Conservation (phyloP, 1,140 invertebrate species). For the Orius laevigatus region DNA sequence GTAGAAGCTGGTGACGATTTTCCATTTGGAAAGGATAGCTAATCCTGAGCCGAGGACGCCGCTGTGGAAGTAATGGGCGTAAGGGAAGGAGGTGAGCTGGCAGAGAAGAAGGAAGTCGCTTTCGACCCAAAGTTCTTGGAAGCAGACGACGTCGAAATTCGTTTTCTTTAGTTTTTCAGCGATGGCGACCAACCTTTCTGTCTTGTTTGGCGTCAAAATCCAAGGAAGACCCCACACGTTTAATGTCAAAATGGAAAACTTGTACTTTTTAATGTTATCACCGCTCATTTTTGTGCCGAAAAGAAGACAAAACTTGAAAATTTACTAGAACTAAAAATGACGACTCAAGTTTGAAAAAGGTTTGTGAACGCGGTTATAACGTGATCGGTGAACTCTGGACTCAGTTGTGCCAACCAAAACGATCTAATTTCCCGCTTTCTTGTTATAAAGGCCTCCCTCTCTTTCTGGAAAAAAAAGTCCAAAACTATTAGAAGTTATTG, state of each 20-base stretch:
- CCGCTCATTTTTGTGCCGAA: no score
- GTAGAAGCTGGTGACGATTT: slow-evolving; percentile 77
- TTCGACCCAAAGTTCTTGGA: slow-evolving; percentile 84
- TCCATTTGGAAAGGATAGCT: slow-evolving; percentile 74
- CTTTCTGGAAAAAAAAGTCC: no score
- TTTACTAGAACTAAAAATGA: no score
- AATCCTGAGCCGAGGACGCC: slow-evolving; percentile 83
- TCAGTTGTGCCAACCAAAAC: no score
- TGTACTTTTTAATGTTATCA: no score
- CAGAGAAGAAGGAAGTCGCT: slow-evolving; percentile 50
- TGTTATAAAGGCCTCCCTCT: no score
- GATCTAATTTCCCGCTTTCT: no score
- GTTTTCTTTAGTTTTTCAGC: slow-evolving; percentile 47
- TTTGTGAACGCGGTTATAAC: no score
- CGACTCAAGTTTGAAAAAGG: no score
- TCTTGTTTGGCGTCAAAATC: slow-evolving; percentile 45
- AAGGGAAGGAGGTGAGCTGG: slow-evolving; percentile 45
- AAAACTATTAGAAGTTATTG: no score
- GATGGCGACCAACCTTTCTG: slow-evolving; percentile 61
- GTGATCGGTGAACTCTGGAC: no score
- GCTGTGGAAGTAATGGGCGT: slow-evolving; percentile 83
- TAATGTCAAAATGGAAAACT: slow-evolving; percentile 4
- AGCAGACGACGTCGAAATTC: slow-evolving; percentile 71
- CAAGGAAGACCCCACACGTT: slow-evolving; percentile 30
- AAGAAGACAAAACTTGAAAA: no score